Evolutionary conservation across 1,140 invertebrate genomes (phyloP).

Genomic region (Macrobrachium nipponense): DNA sequence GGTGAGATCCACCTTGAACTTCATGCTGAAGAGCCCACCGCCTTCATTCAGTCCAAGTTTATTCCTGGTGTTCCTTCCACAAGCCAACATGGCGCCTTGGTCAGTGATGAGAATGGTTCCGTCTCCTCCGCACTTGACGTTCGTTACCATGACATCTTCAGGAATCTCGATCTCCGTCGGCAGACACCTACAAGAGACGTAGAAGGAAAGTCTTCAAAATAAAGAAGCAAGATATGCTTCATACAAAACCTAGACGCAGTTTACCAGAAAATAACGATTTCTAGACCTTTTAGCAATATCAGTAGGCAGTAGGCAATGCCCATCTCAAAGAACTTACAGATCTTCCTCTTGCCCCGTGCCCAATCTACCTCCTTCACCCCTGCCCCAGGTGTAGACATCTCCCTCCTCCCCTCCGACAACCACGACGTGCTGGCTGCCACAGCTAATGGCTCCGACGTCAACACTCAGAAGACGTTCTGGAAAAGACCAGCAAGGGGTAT

Average conservation of each 20-base stretch:
- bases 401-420: conserved; percentile 75
- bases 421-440: conserved; percentile 77
- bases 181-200: conserved; percentile 65
- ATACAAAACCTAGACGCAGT: no score
- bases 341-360: conserved; percentile 76
- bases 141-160: conserved; percentile 71
- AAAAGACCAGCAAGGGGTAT: background rate
- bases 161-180: conserved; percentile 71
- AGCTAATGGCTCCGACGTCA: conserved; percentile 76
- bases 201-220: background rate
- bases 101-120: conserved; percentile 77
- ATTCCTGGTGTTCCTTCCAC: conserved; percentile 78
- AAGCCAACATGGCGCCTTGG: conserved; percentile 75
- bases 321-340: conserved; percentile 62
- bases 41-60: conserved; percentile 77
- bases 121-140: conserved; percentile 76
- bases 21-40: conserved; percentile 69
- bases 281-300: no score
- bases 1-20: conserved; percentile 54
- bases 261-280: background rate
- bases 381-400: conserved; percentile 79
- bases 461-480: conserved; percentile 70
- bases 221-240: no score
- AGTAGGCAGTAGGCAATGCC: no score
- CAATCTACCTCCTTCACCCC: conserved; percentile 75